Percentiles rank a stretch among this genome's conserved stretches.
Evolutionary conservation across 2,888 invertebrate species (phyloP).

Genomic region (Gandaritis pyraliata): DNA sequence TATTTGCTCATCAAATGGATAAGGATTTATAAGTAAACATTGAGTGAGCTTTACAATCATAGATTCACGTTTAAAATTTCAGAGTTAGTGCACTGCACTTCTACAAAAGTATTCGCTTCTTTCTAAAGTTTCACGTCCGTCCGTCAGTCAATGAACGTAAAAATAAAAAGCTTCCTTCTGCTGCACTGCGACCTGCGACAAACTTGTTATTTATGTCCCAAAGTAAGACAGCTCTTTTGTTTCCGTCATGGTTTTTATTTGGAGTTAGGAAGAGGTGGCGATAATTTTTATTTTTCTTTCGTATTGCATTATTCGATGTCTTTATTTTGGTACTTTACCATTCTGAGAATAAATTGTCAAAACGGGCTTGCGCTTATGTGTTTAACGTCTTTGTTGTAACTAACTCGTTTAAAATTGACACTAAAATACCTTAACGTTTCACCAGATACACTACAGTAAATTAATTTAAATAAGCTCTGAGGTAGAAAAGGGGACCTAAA

Average conservation of each 20-base stretch:
- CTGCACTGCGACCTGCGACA: slow-evolving; percentile 6
- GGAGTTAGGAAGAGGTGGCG: slow-evolving; percentile 61
- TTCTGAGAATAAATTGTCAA: slow-evolving; percentile 53
- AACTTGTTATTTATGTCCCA: slow-evolving; percentile 10
- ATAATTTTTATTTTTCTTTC: slow-evolving; percentile 65
- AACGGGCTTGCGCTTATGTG: slow-evolving; percentile 48
- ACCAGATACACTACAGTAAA: neutral
- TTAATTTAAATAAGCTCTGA: neutral
- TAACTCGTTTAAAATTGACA: too few species aligned
- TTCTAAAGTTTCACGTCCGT: slow-evolving; percentile 1
- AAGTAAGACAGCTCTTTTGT: slow-evolving; percentile 16
- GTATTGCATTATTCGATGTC: slow-evolving; percentile 63
- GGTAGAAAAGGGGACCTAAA: slow-evolving; percentile 14
- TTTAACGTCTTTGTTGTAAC: too few species aligned
- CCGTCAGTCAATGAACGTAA: slow-evolving; percentile 1
- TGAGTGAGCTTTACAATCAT: too few species aligned
- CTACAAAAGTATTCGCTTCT: neutral
- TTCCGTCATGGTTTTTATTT: slow-evolving; percentile 44
- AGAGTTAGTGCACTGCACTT: neutral
- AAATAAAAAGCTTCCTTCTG: slow-evolving; percentile 2
- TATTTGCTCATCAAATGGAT: too few species aligned
- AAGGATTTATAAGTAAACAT: too few species aligned
- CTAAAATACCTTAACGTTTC: too few species aligned
- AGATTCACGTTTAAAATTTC: too few species aligned
- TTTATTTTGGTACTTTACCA: slow-evolving; percentile 50